Base-by-base conservation (phyloP, 2,113 vertebrate genomes). In the Dasyurus viverrinus region DNA sequence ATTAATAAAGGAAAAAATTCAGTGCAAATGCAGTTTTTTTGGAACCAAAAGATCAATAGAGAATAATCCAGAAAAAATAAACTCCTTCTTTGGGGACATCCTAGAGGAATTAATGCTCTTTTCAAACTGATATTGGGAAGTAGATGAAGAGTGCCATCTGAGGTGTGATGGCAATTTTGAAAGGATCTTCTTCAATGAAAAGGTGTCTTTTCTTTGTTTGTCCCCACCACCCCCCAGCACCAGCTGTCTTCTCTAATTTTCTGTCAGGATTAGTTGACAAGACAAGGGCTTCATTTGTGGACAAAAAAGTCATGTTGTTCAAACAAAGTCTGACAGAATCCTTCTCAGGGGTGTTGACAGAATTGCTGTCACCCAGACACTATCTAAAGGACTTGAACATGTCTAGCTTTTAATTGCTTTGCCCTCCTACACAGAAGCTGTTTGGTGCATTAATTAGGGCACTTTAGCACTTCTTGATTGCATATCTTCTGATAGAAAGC, bases 381-480 rank as follows among this genome's bases (percentile, higher is more conserved):
- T 93, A 42, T 53, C 94, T 94, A 46, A 93, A 76, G 95, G 94
- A 95, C 94, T 96, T 55, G 84, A 93, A 52, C 60, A n/a, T 30
- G 95, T 94, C 97, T 97, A 54, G 94, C 57, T 96, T 97, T 97
- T 96, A 95, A 96, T 94, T 96, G 97, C 93, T 36, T 97, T 93
- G 90, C 96, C 84, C 92, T 90, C 96, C 97, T 95, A 96, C 97
- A 94, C 26, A 95, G 95, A 92, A 93, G 93, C 95, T 89, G 84
- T 92, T 93, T 11, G 90, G 48, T 52, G 90, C 93, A 50, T 94
- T 90, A 60, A 55, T 94, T 93, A 68, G 60, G 93, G 92, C 76
- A 93, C 60, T 25, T 96, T 54, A 89, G 90, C 55, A 42, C 94
- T 95, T 95, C 93, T 50, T 91, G 90, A 54, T 23, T 68, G 5